A percentile compares a stretch with the other conserved stretches of the same genome.
Conservation (phyloP, 2,888 invertebrate genomes). For the Chelonus formosanus region DNA sequence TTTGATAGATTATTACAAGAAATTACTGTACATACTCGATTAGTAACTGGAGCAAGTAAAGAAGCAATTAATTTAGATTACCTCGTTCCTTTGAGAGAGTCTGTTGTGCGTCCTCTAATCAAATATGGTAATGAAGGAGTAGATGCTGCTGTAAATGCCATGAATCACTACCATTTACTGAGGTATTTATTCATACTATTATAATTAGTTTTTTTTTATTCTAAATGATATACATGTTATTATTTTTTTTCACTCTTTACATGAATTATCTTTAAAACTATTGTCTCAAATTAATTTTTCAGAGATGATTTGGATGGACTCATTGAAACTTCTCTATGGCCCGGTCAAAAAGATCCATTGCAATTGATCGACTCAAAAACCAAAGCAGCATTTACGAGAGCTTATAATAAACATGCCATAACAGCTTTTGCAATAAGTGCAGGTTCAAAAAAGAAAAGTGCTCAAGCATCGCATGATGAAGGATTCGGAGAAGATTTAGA, state of each 20-base stretch:
- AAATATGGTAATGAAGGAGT: constrained; percentile 78
- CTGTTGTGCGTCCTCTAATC: constrained; percentile 81
- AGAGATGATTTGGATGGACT: constrained; percentile 92
- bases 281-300: background rate
- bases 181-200: constrained; percentile 48
- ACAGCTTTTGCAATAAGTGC: constrained; percentile 80
- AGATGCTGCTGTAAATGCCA: constrained; percentile 73
- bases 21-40: constrained; percentile 55
- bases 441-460: constrained; percentile 70
- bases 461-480: constrained; percentile 61
- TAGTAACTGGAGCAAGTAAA: constrained; percentile 69
- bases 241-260: too few species aligned
- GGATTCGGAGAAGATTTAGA: constrained; percentile 64
- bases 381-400: constrained; percentile 92
- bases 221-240: background rate
- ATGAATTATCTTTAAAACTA: too few species aligned
- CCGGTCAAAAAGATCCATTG: constrained; percentile 79
- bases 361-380: constrained; percentile 81
- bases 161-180: constrained; percentile 85
- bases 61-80: constrained; percentile 89
- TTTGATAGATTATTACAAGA: constrained; percentile 72
- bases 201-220: constrained; percentile 2
- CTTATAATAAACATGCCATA: constrained; percentile 86
- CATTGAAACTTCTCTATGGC: constrained; percentile 87
- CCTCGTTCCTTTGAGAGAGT: constrained; percentile 78